Conservation (phyloP, 2,797 vertebrate species). For the Notolabrus celidotus region DNA sequence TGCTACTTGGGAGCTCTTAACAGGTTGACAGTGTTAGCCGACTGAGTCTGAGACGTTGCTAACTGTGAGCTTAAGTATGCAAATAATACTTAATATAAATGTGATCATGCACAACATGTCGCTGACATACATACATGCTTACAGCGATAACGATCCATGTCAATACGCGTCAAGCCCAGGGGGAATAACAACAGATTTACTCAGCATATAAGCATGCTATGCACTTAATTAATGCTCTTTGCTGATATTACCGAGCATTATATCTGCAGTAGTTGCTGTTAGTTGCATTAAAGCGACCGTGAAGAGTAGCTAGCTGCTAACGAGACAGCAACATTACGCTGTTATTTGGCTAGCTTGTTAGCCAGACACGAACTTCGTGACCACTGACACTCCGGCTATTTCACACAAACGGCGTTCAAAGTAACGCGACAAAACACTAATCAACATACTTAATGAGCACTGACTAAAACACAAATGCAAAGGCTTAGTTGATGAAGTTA, state of each 20-base stretch:
- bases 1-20: conserved; percentile 46
- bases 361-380: conserved; percentile 82
- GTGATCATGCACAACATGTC: conserved; percentile 68
- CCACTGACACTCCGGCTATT: conserved; percentile 74
- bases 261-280: background rate
- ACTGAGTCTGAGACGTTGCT: background rate
- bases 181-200: conserved; percentile 32
- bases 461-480: background rate
- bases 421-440: conserved; percentile 21
- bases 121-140: conserved; percentile 43
- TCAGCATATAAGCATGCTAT: conserved; percentile 14
- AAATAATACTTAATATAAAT: conserved; percentile 26
- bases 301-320: conserved; percentile 70
- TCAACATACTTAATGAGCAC: background rate
- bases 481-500: conserved; percentile 84
- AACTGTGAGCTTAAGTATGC: conserved; percentile 22
- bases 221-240: background rate
- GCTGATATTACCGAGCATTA: background rate
- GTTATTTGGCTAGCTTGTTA: conserved; percentile 79
- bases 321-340: conserved; percentile 59
- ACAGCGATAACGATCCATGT: conserved; percentile 30
- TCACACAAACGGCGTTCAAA: conserved; percentile 41
- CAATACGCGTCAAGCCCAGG: conserved; percentile 39
- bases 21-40: conserved; percentile 45
- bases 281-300: conserved; percentile 1